These are phyloP conservation scores for Hypothenemus hampei DNA, from an alignment of 1,140 invertebrate genomes.

Conservation along the genomic window DNA sequence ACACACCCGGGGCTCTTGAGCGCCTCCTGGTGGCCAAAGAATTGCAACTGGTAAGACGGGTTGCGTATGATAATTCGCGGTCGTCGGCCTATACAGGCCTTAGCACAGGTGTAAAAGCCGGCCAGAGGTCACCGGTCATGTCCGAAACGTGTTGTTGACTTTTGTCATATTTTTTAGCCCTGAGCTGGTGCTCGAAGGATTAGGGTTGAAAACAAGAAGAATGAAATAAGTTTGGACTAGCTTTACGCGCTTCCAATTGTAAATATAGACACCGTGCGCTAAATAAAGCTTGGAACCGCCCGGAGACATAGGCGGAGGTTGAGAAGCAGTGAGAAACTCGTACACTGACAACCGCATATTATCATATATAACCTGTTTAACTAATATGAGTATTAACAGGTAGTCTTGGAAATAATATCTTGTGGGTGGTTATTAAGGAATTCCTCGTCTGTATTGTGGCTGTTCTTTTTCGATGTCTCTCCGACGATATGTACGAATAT, in stretches of 20 bases:
- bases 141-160: constrained; percentile 2
- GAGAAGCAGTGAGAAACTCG: neutral
- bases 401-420: neutral
- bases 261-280: neutral
- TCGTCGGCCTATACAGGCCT: constrained; percentile 35
- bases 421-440: neutral
- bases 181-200: neutral
- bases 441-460: no score
- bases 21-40: constrained; percentile 32
- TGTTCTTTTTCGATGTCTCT: no score
- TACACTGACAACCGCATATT: neutral
- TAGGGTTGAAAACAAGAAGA: neutral
- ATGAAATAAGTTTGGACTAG: neutral
- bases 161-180: neutral
- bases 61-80: constrained; percentile 43
- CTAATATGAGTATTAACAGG: constrained; percentile 1
- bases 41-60: constrained; percentile 43
- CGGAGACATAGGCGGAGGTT: neutral
- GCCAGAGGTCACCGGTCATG: constrained; percentile 23
- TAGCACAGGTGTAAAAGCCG: constrained; percentile 42
- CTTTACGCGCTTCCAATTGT: neutral
- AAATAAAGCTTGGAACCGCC: neutral
- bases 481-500: no score
- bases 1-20: no score
- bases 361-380: neutral